These are phyloP conservation scores for Andinoacara biseriatus DNA, from an alignment of 2,113 vertebrate genomes.

Conservation along the genomic window DNA sequence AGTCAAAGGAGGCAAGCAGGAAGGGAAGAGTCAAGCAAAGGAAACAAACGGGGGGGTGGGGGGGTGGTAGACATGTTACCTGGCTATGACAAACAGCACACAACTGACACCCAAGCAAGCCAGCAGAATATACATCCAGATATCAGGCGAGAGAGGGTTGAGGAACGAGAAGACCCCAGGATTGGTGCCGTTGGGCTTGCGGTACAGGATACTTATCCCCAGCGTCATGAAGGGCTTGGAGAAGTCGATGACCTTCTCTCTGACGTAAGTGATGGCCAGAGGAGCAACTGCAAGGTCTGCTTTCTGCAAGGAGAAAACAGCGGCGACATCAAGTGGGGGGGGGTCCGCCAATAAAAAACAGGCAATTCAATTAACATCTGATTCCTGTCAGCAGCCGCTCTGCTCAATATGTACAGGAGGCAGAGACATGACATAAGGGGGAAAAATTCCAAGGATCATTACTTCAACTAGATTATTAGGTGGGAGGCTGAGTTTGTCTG, in stretches of 20 bases:
- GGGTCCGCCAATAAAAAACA: slow-evolving; percentile 65
- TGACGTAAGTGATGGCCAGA: slow-evolving; percentile 95
- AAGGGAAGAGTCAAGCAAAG: slow-evolving; percentile 82
- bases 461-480: slow-evolving; percentile 48
- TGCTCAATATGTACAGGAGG: slow-evolving; percentile 37
- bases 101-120: slow-evolving; percentile 99
- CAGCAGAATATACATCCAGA: slow-evolving; percentile 99
- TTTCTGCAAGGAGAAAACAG: slow-evolving; percentile 85
- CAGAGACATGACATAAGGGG: slow-evolving; percentile 17
- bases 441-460: slow-evolving; percentile 42
- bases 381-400: slow-evolving; percentile 50
- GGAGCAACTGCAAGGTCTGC: slow-evolving; percentile 97
- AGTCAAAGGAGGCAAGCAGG: slow-evolving; percentile 44
- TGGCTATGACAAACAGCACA: slow-evolving; percentile 99
- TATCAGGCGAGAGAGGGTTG: slow-evolving; percentile 99
- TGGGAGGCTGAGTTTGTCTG: slow-evolving; percentile 18
- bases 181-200: slow-evolving; percentile 94
- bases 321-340: not conserved
- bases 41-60: slow-evolving; percentile 72
- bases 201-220: slow-evolving; percentile 95
- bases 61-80: slow-evolving; percentile 92
- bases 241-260: slow-evolving; percentile 99
- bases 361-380: slow-evolving; percentile 68
- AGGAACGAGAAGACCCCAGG: slow-evolving; percentile 99
- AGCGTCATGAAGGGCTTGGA: slow-evolving; percentile 99